Base-by-base conservation (phyloP, 2,113 vertebrate species). In the Cricetomys ansorgei region DNA sequence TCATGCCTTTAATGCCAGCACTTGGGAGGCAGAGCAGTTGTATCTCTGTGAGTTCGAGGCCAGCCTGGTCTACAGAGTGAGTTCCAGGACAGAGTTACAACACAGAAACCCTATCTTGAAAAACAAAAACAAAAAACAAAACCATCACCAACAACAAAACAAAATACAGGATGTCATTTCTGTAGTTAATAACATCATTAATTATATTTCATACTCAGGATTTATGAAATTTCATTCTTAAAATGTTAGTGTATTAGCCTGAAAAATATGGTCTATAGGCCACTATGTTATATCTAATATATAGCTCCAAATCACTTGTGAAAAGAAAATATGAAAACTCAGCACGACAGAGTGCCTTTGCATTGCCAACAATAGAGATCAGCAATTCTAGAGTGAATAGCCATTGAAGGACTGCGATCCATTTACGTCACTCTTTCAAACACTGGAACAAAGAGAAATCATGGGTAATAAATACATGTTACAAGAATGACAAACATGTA, bases 401-500 rank as follows among this genome's bases (percentile, higher is more conserved):
- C 77, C 92, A 97, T 12, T 89, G 96, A 96, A 98, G 96, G 59
- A 92, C 96, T 94, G 83, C 84, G 98, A 89, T 97, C 86, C 65
- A 48, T 93, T 95, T 72, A 73, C 80, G 81, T 96, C 96, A 97
- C 83, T 97, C 81, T 64, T 64, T 97, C 88, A 96, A 94, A 88
- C 97, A 96, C 94, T 97, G 83, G 91, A 98, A 69, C 76, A 96
- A 95, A 97, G 21, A 95, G 76, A 21, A 96, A 97, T 96, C 80
- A 89, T 89, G 95, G 70, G 31, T 85, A 96, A 95, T 98, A 97
- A 97, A 96, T 70, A 96, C 90, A 96, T 93, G 80, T 65, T 97
- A 23, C 92, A 98, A 97, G 91, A 93, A 98, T 96, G 93, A 98
- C 94, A 98, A 98, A 97, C 95, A 96, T 65, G 34, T 87, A 98